Evolutionary conservation across 2,888 invertebrate species (phyloP).

Genomic region (Acleris sparsana): DNA sequence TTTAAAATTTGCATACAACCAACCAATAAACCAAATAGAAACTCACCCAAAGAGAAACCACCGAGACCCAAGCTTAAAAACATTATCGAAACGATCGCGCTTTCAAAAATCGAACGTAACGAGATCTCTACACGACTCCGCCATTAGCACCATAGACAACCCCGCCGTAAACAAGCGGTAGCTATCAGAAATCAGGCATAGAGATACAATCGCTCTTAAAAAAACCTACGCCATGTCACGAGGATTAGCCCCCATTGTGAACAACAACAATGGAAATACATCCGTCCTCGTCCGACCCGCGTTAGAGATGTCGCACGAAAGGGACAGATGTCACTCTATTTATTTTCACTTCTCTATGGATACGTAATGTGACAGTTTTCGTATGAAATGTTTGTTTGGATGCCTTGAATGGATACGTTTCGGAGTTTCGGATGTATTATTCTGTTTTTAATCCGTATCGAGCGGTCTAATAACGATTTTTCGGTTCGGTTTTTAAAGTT

Average conservation of each 20-base stretch:
- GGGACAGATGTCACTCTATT: constrained; percentile 67
- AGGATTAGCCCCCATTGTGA: constrained; percentile 79
- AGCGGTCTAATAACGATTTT: constrained; percentile 51
- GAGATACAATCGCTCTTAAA: constrained; percentile 62
- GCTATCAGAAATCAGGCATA: constrained; percentile 72
- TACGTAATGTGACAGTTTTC: constrained; percentile 79
- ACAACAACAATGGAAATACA: constrained; percentile 74
- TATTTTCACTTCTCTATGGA: constrained; percentile 78
- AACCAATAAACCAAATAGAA: constrained; percentile 11
- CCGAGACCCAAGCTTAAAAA: constrained; percentile 9
- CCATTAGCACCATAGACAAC: constrained; percentile 73
- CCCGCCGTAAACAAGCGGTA: constrained; percentile 69
- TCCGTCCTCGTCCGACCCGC: constrained; percentile 62
- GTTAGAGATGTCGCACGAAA: constrained; percentile 45
- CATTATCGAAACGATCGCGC: constrained; percentile 28
- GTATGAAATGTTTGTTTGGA: constrained; percentile 80
- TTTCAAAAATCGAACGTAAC: constrained; percentile 52
- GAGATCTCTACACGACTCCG: constrained; percentile 72
- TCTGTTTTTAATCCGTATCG: constrained; percentile 72
- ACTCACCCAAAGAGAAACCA: constrained; percentile 30
- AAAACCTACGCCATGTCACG: constrained; percentile 72
- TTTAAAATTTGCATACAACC: constrained; percentile 18
- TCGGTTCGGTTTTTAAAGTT: constrained; percentile 34
- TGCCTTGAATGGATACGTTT: constrained; percentile 62
- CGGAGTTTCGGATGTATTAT: constrained; percentile 65